Percentiles rank a stretch among this genome's conserved stretches.
Conservation (phyloP, 2,888 invertebrate species). For the Spisula solida region DNA sequence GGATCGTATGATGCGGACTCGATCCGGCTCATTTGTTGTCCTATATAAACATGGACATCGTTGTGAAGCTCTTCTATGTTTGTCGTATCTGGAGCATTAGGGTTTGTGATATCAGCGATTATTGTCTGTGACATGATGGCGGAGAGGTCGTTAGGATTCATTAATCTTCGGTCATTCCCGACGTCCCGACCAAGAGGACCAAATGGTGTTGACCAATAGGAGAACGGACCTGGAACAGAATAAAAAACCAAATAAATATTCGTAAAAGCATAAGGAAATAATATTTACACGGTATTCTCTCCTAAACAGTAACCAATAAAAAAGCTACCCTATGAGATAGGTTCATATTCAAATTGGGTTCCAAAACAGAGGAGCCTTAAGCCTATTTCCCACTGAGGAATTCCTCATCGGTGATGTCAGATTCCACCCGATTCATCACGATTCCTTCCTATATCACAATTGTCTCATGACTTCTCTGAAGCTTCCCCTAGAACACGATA, state of each 20-base stretch:
- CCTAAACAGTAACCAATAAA: too few relatives aligned
- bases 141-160: slow-evolving; percentile 69
- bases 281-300: too few relatives aligned
- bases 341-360: too few relatives aligned
- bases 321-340: too few relatives aligned
- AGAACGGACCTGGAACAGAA: slow-evolving; percentile 78
- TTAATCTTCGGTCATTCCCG: slow-evolving; percentile 72
- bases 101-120: slow-evolving; percentile 75
- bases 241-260: not conserved
- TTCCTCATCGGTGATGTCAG: too few relatives aligned
- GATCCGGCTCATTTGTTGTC: slow-evolving; percentile 80
- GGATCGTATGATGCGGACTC: slow-evolving; percentile 81
- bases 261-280: too few relatives aligned
- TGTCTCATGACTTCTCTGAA: too few relatives aligned
- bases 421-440: too few relatives aligned
- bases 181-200: slow-evolving; percentile 77
- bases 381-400: too few relatives aligned
- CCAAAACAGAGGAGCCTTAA: too few relatives aligned
- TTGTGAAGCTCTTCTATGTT: slow-evolving; percentile 81
- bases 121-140: slow-evolving; percentile 70
- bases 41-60: slow-evolving; percentile 80
- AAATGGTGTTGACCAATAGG: slow-evolving; percentile 78
- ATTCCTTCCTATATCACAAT: too few relatives aligned
- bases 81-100: slow-evolving; percentile 72
- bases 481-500: too few relatives aligned